phyloP scores from a whole-genome alignment of 2,797 vertebrate genomes.

The Falco berigora region DNA sequence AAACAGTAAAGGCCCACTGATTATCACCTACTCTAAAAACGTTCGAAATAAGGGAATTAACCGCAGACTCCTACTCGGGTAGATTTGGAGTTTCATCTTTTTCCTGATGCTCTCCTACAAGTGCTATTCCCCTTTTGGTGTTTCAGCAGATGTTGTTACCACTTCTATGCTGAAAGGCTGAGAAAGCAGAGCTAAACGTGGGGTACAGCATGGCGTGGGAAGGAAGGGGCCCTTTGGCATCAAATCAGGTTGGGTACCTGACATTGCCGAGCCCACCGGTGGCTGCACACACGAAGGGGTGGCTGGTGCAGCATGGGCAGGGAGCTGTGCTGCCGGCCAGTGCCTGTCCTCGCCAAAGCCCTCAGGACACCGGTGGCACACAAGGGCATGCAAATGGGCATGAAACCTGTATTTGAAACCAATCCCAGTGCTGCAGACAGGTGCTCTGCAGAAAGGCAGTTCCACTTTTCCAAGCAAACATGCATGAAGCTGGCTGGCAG shows the following conservation, averaged over 20 bases:
- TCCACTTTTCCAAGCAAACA: fast-evolving
- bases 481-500: background rate
- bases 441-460: background rate
- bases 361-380: background rate
- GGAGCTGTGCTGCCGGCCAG: fast-evolving
- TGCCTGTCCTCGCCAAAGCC: background rate
- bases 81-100: background rate
- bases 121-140: background rate
- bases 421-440: background rate
- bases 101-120: background rate
- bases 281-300: fast-evolving
- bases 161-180: background rate
- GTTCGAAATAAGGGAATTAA: background rate
- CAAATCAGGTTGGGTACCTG: fast-evolving
- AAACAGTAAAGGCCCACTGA: background rate
- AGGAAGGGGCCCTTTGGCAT: background rate
- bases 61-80: background rate
- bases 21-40: conserved; percentile 19
- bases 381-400: fast-evolving
- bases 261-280: fast-evolving
- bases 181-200: background rate
- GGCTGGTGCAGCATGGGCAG: fast-evolving
- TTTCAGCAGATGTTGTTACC: conserved; percentile 11
- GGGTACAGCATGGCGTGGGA: background rate
- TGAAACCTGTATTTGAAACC: background rate